These are phyloP conservation scores for Endotricha flammealis DNA, from an alignment of 2,888 invertebrate genomes.

Conservation along the genomic window DNA sequence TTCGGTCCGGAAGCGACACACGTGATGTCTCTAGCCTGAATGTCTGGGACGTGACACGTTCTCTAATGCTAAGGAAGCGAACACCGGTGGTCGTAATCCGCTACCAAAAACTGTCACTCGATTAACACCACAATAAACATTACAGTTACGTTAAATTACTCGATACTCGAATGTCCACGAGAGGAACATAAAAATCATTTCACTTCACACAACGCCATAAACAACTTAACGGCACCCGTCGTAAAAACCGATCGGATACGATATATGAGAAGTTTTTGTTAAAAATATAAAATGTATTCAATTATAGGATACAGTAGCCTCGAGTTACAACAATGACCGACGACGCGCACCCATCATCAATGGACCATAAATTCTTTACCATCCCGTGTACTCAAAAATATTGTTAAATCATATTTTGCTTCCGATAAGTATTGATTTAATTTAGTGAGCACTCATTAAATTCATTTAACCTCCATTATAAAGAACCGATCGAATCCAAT, in stretches of 20 bases:
- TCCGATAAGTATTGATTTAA: slow-evolving; percentile 5
- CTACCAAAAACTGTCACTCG: slow-evolving; percentile 23
- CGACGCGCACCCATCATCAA: too few species aligned
- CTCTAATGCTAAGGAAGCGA: slow-evolving; percentile 32
- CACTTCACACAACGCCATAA: slow-evolving; percentile 28
- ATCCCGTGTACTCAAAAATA: too few species aligned
- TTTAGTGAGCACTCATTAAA: background rate
- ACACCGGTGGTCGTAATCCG: slow-evolving; percentile 12
- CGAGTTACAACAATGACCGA: too few species aligned
- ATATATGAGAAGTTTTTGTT: slow-evolving; percentile 19
- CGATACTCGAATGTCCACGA: slow-evolving; percentile 31
- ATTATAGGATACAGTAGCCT: slow-evolving; percentile 38
- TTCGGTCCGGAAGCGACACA: slow-evolving; percentile 59
- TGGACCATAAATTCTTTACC: too few species aligned
- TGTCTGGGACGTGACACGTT: slow-evolving; percentile 59
- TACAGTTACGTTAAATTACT: slow-evolving; percentile 25
- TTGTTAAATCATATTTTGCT: too few species aligned
- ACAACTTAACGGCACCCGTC: slow-evolving; percentile 26
- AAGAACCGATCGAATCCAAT: slow-evolving; percentile 21
- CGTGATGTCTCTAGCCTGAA: slow-evolving; percentile 59
- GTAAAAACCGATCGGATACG: slow-evolving; percentile 22
- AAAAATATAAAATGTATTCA: slow-evolving; percentile 37
- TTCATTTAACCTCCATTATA: slow-evolving; percentile 16
- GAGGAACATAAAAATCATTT: slow-evolving; percentile 31
- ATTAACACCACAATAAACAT: slow-evolving; percentile 31